Evolutionary conservation across 2,888 invertebrate genomes (phyloP).

Genomic region (Hypsopygia costalis): DNA sequence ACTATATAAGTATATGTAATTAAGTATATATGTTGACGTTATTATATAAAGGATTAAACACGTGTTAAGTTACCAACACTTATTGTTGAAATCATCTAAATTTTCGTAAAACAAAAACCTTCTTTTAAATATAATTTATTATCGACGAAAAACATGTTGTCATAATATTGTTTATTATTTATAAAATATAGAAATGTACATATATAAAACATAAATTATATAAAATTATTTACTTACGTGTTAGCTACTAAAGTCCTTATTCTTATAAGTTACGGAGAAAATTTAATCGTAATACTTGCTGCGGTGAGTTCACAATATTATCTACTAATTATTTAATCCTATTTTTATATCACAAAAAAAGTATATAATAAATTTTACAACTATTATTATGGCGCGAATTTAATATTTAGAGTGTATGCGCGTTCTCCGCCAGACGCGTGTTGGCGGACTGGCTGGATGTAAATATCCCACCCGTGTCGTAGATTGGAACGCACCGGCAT

Average conservation of each 20-base stretch:
- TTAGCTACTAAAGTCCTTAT: not conserved
- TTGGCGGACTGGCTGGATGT: conserved; percentile 53
- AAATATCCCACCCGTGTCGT: conserved; percentile 37
- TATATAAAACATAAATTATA: not conserved
- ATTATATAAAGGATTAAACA: no score
- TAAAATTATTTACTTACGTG: not conserved
- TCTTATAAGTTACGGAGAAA: not conserved
- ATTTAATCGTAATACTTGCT: not conserved
- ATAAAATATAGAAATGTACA: no score
- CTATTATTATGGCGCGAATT: conserved; percentile 21
- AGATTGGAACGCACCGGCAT: conserved; percentile 63
- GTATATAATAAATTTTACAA: not conserved
- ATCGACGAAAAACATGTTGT: no score
- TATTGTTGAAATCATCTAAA: no score
- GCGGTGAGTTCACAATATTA: not conserved
- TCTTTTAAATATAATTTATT: no score
- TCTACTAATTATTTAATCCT: not conserved
- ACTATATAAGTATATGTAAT: no score
- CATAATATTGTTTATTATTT: no score
- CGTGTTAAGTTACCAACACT: no score
- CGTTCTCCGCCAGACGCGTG: conserved; percentile 42
- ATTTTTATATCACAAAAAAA: not conserved
- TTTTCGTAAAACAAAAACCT: no score
- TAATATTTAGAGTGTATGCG: conserved; percentile 26
- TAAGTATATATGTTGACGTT: no score